These are phyloP conservation scores for Papilio polytes DNA, from an alignment of 1,140 invertebrate genomes.

Conservation along the genomic window DNA sequence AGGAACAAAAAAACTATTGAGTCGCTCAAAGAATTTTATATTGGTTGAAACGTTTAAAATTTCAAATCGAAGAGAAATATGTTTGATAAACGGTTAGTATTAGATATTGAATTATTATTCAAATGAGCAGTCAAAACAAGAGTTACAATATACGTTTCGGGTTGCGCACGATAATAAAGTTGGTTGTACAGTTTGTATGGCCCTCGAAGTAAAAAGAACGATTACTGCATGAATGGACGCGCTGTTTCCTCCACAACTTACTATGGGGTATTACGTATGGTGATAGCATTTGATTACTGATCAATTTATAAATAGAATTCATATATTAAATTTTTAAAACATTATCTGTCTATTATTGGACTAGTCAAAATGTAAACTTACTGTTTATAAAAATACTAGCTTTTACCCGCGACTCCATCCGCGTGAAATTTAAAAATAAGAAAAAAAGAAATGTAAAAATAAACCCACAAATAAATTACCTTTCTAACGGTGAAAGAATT, in stretches of 20 bases:
- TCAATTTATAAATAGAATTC: neutral
- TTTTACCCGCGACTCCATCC: too few species aligned
- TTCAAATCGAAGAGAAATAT: slow-evolving; percentile 25
- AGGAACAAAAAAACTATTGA: neutral
- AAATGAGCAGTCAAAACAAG: slow-evolving; percentile 42
- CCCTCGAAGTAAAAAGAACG: slow-evolving; percentile 66
- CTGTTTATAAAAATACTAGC: too few species aligned
- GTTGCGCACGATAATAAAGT: slow-evolving; percentile 50
- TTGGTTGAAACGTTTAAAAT: slow-evolving; percentile 20
- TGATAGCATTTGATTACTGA: slow-evolving; percentile 43
- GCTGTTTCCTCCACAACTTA: slow-evolving; percentile 59
- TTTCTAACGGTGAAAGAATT: too few species aligned
- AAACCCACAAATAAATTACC: too few species aligned
- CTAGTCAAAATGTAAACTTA: neutral
- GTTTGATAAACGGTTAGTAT: slow-evolving; percentile 23
- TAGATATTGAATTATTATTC: slow-evolving; percentile 41
- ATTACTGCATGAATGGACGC: slow-evolving; percentile 72
- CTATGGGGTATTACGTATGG: slow-evolving; percentile 55
- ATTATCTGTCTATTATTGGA: neutral
- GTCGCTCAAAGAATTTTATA: slow-evolving; percentile 21
- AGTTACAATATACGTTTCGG: slow-evolving; percentile 57
- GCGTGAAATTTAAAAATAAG: too few species aligned
- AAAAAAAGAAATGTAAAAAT: too few species aligned
- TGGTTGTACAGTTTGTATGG: slow-evolving; percentile 50
- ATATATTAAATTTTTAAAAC: too few species aligned